Evolutionary conservation across 2,888 invertebrate species (phyloP).

Genomic region (Elmis aenea): DNA sequence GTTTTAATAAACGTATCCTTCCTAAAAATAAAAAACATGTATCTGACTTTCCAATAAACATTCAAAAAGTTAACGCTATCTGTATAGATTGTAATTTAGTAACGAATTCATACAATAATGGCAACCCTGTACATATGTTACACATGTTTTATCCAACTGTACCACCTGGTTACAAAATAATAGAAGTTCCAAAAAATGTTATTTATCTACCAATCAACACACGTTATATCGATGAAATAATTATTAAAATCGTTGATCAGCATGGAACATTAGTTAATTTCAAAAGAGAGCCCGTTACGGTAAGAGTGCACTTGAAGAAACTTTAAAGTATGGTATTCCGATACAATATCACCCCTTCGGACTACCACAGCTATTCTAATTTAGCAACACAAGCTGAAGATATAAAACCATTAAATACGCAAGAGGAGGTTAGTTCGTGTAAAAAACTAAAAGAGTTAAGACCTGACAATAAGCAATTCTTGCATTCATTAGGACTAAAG

Average conservation of each 20-base stretch:
- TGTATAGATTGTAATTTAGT: conserved; percentile 7
- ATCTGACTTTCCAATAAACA: conserved; percentile 23
- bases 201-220: too few species aligned
- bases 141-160: conserved; percentile 13
- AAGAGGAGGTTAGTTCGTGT: neutral
- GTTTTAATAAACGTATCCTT: conserved; percentile 8
- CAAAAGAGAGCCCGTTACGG: neutral
- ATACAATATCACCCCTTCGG: conserved; percentile 4
- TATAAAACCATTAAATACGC: conserved; percentile 1
- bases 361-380: too few species aligned
- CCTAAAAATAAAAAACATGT: conserved; percentile 11
- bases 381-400: neutral
- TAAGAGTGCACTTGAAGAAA: conserved; percentile 4
- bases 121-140: too few species aligned
- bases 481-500: conserved; percentile 4
- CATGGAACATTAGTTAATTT: too few species aligned
- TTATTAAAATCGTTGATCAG: conserved; percentile 15
- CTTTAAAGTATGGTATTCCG: too few species aligned
- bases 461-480: conserved; percentile 2
- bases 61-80: conserved; percentile 6
- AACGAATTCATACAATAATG: too few species aligned
- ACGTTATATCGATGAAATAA: conserved; percentile 10
- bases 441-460: neutral
- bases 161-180: conserved; percentile 15
- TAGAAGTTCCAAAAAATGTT: too few species aligned